phyloP scores from a whole-genome alignment of 2,113 vertebrate species.

The Cariama cristata region DNA sequence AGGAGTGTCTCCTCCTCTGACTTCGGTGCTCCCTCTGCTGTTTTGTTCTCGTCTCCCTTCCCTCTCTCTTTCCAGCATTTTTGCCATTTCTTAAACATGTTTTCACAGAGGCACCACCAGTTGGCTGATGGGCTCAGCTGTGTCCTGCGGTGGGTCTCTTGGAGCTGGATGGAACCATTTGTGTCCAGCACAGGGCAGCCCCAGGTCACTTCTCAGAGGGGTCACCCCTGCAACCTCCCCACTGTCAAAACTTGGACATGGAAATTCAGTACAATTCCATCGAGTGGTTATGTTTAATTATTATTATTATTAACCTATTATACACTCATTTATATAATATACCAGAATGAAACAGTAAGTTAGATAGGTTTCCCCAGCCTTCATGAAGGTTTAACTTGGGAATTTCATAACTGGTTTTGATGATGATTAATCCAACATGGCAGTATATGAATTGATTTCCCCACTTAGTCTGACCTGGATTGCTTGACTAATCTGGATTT shows the following conservation, averaged over 20 bases:
- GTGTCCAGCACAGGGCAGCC: not conserved
- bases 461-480: not conserved
- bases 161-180: not conserved
- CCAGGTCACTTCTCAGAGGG: not conserved
- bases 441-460: not conserved
- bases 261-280: not conserved
- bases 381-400: not conserved
- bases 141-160: not conserved
- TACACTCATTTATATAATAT: not conserved
- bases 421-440: not conserved
- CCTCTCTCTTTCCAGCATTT: not conserved
- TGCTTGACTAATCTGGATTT: not conserved
- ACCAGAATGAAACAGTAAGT: not conserved
- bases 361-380: not conserved
- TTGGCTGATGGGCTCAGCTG: not conserved
- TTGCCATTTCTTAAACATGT: not conserved
- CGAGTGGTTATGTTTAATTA: not conserved
- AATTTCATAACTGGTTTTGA: not conserved
- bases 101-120: not conserved
- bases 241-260: not conserved
- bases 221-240: not conserved
- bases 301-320: not conserved
- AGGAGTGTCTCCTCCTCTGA: not conserved
- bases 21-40: not conserved
- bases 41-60: not conserved